These are phyloP conservation scores for Coregonus suidteri DNA, from an alignment of 2,797 vertebrate genomes.

Conservation along the genomic window DNA sequence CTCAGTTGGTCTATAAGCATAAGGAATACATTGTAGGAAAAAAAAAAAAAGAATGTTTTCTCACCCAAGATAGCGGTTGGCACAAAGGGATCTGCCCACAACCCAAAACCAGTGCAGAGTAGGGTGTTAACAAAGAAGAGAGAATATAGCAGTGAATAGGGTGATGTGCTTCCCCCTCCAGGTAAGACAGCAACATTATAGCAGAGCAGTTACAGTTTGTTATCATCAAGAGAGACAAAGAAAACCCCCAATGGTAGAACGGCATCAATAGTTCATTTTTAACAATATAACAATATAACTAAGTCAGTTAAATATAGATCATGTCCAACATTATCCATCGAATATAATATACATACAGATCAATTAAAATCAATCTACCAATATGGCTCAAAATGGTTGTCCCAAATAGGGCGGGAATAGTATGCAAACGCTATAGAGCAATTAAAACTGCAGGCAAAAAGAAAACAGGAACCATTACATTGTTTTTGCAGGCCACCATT, in stretches of 20 bases:
- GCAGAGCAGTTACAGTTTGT: not conserved
- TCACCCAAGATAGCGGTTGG: constrained; percentile 99
- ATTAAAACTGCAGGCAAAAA: constrained; percentile 8
- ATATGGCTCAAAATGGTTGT: not conserved
- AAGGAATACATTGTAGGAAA: not conserved
- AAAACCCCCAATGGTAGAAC: not conserved
- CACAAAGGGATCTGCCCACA: constrained; percentile 98
- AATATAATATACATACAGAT: not conserved
- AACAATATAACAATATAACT: not conserved
- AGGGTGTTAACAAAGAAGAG: constrained; percentile 35
- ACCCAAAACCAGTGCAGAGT: constrained; percentile 53
- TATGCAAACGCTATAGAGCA: constrained; percentile 7
- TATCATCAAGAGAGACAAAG: not conserved
- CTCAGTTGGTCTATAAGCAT: not conserved
- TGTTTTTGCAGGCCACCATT: not conserved
- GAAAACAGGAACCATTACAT: not conserved
- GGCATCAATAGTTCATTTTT: not conserved
- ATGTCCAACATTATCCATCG: not conserved
- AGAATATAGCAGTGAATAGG: constrained; percentile 30
- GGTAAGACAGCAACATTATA: constrained; percentile 20
- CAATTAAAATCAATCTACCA: too few relatives aligned
- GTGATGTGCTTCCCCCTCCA: constrained; percentile 7
- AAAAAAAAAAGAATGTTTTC: constrained; percentile 66
- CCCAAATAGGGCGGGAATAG: not conserved
- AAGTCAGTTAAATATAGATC: not conserved